phyloP scores from a whole-genome alignment of 2,113 vertebrate genomes.

The Mirza zaza region DNA sequence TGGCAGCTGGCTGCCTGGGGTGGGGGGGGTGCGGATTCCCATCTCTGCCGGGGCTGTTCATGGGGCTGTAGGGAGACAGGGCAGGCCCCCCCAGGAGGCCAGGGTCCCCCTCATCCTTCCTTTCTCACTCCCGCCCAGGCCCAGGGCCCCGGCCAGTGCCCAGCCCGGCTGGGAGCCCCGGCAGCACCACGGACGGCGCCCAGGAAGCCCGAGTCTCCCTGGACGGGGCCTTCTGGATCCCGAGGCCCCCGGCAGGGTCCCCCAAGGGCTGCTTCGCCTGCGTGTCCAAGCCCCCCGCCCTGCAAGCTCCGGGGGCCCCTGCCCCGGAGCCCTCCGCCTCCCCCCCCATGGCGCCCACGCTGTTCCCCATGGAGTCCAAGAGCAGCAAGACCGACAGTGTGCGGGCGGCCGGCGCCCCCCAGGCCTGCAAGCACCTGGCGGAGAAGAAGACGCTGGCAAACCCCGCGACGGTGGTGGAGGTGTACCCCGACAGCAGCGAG shows the following conservation, averaged over 20 bases:
- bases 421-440: conserved; percentile 84
- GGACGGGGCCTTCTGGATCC: conserved; percentile 86
- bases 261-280: conserved; percentile 85
- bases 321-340: conserved; percentile 79
- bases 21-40: background rate
- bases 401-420: conserved; percentile 76
- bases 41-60: background rate
- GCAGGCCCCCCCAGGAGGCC: background rate
- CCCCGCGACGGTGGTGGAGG: conserved; percentile 85
- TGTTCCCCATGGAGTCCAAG: conserved; percentile 87
- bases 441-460: conserved; percentile 87
- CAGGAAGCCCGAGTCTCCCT: conserved; percentile 84
- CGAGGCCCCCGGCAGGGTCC: conserved; percentile 76
- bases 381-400: conserved; percentile 84
- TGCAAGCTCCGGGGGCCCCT: conserved; percentile 74
- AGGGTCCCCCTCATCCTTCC: background rate
- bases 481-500: conserved; percentile 86
- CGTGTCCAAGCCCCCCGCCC: conserved; percentile 83
- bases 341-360: conserved; percentile 82
- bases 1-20: conserved; percentile 35
- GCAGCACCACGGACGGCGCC: conserved; percentile 86
- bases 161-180: conserved; percentile 70
- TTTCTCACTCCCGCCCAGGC: conserved; percentile 32
- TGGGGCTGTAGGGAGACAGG: background rate
- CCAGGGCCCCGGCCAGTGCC: conserved; percentile 68